phyloP scores from a whole-genome alignment of 1,140 invertebrate genomes.

The Branchinecta lindahli region DNA sequence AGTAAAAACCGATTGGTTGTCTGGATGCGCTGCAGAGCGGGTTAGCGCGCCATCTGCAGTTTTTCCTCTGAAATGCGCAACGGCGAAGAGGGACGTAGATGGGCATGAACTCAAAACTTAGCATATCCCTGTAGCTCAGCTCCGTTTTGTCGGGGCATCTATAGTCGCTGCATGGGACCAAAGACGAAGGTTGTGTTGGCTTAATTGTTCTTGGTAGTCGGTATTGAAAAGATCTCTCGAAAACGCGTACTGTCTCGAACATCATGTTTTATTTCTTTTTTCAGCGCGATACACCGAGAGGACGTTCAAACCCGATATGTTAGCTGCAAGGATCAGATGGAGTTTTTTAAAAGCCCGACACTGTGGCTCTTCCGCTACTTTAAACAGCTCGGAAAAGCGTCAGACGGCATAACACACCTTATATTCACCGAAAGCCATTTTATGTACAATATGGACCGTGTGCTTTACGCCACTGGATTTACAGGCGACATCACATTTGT shows the following conservation, averaged over 20 bases:
- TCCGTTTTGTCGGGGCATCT: no score
- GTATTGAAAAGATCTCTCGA: neutral
- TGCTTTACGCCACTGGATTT: conserved; percentile 2
- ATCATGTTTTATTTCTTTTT: neutral
- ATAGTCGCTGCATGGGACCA: no score
- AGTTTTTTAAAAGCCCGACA: neutral
- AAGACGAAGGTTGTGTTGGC: no score
- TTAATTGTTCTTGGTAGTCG: no score
- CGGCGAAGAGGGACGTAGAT: no score
- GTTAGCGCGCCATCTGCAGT: no score
- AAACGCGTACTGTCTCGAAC: neutral
- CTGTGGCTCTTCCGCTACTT: neutral
- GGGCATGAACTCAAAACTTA: no score
- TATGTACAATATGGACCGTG: neutral
- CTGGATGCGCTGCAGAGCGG: no score
- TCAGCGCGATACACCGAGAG: neutral
- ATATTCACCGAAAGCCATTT: neutral
- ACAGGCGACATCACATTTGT: neutral
- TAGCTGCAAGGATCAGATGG: neutral
- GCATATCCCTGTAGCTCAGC: no score
- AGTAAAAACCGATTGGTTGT: no score
- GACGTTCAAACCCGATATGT: neutral
- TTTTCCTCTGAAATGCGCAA: no score
- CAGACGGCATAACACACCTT: neutral
- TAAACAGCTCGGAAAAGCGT: neutral